A percentile compares a stretch with the other conserved stretches of the same genome.
Conservation (phyloP, 2,113 vertebrate genomes). For the Sylvilagus bachmani region DNA sequence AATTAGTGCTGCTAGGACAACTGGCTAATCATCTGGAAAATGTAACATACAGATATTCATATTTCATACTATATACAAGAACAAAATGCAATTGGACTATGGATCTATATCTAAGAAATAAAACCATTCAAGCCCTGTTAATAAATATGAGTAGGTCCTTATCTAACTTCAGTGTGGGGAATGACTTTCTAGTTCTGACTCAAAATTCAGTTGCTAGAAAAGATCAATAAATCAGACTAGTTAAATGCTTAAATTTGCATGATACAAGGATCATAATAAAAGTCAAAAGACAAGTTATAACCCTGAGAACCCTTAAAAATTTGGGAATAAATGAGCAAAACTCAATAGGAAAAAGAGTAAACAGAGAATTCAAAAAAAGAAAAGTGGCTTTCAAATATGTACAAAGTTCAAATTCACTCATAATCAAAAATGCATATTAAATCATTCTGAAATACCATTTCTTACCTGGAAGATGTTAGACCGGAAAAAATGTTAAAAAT, state of each 20-base stretch:
- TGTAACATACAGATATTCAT: not conserved
- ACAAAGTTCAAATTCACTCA: not conserved
- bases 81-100: not conserved
- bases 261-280: not conserved
- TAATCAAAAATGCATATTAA: not conserved
- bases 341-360: not conserved
- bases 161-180: not conserved
- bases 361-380: not conserved
- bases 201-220: not conserved
- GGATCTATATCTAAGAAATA: not conserved
- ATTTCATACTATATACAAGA: not conserved
- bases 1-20: not conserved
- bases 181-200: not conserved
- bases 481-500: not conserved
- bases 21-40: not conserved
- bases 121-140: not conserved
- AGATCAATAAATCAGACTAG: not conserved
- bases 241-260: not conserved
- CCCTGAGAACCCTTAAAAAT: no score
- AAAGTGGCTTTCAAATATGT: not conserved
- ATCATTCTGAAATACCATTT: not conserved
- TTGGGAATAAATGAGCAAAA: not conserved
- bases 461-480: not conserved
- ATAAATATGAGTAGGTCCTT: not conserved
- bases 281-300: not conserved